Percentiles rank a stretch among this genome's conserved stretches.
These are phyloP conservation scores for Siniperca obscura DNA, from an alignment of 2,797 vertebrate species.

Conservation along the genomic window DNA sequence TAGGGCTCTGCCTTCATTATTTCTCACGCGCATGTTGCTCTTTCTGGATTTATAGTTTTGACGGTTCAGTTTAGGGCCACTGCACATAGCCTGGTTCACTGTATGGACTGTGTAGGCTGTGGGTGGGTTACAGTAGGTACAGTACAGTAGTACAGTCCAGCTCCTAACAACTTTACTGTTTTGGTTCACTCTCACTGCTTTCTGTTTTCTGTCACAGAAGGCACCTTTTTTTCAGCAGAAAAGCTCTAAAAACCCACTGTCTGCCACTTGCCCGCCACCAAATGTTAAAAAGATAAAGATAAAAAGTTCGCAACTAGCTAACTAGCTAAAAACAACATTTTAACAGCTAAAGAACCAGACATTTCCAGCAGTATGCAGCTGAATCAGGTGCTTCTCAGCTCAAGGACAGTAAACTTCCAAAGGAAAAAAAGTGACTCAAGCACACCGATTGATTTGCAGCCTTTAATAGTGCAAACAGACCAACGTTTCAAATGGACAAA, in stretches of 20 bases:
- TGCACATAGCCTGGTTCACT: not conserved
- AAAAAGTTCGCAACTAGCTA: too few species aligned
- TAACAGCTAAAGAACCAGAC: not conserved
- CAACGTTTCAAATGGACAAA: not conserved
- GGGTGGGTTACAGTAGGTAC: not conserved
- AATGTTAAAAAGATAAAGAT: too few species aligned
- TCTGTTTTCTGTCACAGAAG: not conserved
- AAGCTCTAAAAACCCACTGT: not conserved
- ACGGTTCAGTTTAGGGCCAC: constrained; percentile 20
- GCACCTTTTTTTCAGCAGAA: not conserved
- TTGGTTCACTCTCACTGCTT: not conserved
- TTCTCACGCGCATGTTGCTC: constrained; percentile 6
- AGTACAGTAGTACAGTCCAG: too few species aligned
- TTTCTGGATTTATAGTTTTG: constrained; percentile 28
- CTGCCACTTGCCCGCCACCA: not conserved
- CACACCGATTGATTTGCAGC: not conserved
- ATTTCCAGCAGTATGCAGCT: not conserved
- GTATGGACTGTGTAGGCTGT: not conserved
- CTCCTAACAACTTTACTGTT: not conserved
- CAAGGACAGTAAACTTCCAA: not conserved
- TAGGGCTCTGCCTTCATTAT: constrained; percentile 14
- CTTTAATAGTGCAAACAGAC: not conserved
- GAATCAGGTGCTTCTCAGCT: not conserved
- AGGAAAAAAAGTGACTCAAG: not conserved
- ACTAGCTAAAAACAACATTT: not conserved